Base-by-base conservation (phyloP, 2,797 vertebrate genomes). In the Gymnopithys bicolor region DNA sequence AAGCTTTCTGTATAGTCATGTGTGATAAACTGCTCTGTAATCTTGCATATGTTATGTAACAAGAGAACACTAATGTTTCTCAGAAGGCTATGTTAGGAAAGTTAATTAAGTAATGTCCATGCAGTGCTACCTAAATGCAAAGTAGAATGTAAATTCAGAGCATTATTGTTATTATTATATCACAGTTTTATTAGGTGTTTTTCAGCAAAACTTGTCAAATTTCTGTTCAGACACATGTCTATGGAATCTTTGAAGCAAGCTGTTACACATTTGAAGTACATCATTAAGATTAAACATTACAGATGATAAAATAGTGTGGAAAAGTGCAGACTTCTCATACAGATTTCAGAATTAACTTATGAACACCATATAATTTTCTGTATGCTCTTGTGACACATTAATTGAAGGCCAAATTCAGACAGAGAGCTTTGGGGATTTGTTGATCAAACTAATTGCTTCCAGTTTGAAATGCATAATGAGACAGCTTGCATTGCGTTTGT, bases 381-480 rank as follows among this genome's bases (percentile, higher is more conserved):
- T 53, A 19, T 69, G 41, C 53, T 92, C 37, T 59, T 90, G n/a
- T 67, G 46, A 81, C 63, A 92, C 28, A 53, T 74, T 53, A 82
- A 90, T 12, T 28, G 46, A 89, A 94, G 76, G 56, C 63, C 59
- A 93, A 81, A 89, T 69, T 83, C 84, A 91, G 69, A 79, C 30
- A 67, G 45, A 60, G 53, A 87, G 28, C 73, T 95, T 71, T 56
- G 66, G 73, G 32, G 22, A 58, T 86, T 86, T 64, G 45, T 74
- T 90, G 85, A 93, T 95, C 85, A 94, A 95, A 95, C 64, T 53
- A 82, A 59, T 89, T 92, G 7, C 63, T 91, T 91, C 63, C 52
- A 84, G 63, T 86, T 80, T 90, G 78, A 94, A 90, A 93, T 88
- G 52, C 43, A 77, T 69, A 90, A 85, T 59, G 76, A 93, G 55